phyloP scores from a whole-genome alignment of 2,797 vertebrate genomes.

The Petrocephalus sullivani region DNA sequence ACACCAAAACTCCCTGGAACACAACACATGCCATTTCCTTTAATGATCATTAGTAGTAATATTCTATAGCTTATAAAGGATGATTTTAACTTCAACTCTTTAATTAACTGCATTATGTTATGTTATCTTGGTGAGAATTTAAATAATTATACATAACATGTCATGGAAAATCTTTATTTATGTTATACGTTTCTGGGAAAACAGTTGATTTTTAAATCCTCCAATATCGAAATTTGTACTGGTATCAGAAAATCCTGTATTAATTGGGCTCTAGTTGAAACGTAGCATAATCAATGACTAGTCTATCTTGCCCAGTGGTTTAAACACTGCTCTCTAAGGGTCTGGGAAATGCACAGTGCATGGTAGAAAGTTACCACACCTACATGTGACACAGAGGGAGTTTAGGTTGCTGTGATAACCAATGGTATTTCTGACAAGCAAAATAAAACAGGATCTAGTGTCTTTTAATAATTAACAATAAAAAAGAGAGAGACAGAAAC shows the following conservation, averaged over 20 bases:
- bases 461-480: not conserved
- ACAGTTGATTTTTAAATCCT: not conserved
- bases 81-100: not conserved
- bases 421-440: not conserved
- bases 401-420: not conserved
- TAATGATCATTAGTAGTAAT: not conserved
- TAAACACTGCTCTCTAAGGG: not conserved
- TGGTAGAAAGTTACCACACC: not conserved
- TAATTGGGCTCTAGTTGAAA: not conserved
- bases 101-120: not conserved
- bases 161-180: not conserved
- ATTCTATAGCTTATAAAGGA: not conserved
- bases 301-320: not conserved
- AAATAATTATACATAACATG: not conserved
- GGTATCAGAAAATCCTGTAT: not conserved
- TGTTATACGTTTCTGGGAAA: not conserved
- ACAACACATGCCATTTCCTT: not conserved
- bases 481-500: not conserved
- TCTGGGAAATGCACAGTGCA: not conserved
- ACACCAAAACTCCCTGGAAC: not conserved
- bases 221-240: not conserved
- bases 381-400: not conserved
- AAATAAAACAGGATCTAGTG: not conserved
- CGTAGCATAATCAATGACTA: not conserved
- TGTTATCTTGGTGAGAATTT: not conserved